Base-by-base conservation (phyloP, 2,888 invertebrate species). In the Tetanocera ferruginea region DNA sequence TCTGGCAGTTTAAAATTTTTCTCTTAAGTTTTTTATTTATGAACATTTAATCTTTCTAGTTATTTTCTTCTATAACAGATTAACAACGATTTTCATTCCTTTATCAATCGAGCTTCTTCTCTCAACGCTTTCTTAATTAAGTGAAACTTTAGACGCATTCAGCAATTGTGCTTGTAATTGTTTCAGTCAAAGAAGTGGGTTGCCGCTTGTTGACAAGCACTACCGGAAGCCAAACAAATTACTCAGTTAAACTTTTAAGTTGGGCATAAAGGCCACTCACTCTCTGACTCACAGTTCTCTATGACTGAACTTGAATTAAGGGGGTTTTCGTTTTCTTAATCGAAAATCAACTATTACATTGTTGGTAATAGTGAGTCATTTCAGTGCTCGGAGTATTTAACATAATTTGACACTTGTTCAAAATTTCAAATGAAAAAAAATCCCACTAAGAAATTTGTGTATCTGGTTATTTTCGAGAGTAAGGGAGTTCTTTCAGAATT, bases 141-240 rank as follows among this genome's bases (percentile, higher is more conserved):
- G 19, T 34, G 64, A 31, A 66, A 66, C 19, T 17, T 66, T 66
- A 66, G 17, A 66, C 37, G 14, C n/a, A 4, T 66, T 5, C 64
- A 66, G 31, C 31, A 66, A 66, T 31, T 34, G 31, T n/a, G 19
- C 17, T 19, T 31, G 19, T 66, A 66, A 66, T 66, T 66, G 64
- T 37, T 66, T 66, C 5, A n/a, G 64, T 34, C 37, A 66, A 34
- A 8, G 1, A 19, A 31, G 5, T 34, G 9, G 19, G 31, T 17
- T 28, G 34, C 37, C 37, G 8, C 64, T 3, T 66, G 37, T 37
- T 31, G 64, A 66, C 64, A 28, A 28, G 8, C 14, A 17, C 8
- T 11, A 66, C 60, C 31, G 34, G 64, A 66, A 66, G 19, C 64
- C 64, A n/a, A 34, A 66, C 34, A 34, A 66, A 34, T 37, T 31